Percentiles rank a stretch among this genome's conserved stretches.
Conservation (phyloP, 2,797 vertebrate genomes). For the Hypotaenidia okinawae region DNA sequence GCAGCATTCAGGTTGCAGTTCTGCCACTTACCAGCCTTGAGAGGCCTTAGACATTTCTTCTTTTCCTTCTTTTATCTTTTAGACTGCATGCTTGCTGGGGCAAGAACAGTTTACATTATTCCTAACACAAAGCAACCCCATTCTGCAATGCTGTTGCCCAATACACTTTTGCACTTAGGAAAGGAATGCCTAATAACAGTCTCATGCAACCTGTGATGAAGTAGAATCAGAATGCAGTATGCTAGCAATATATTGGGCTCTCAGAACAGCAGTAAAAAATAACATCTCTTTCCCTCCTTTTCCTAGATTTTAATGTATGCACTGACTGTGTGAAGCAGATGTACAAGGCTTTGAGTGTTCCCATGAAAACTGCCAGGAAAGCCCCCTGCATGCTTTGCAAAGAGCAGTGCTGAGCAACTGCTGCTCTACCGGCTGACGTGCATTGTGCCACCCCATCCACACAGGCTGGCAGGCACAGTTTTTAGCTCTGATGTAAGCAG, state of each 20-base stretch:
- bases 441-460: rapidly evolving
- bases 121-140: background rate
- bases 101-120: background rate
- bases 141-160: background rate
- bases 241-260: background rate
- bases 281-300: background rate
- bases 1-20: background rate
- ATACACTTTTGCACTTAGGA: background rate
- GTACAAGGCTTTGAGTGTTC: background rate
- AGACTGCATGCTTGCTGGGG: background rate
- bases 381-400: rapidly evolving
- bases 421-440: rapidly evolving
- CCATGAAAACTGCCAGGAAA: background rate
- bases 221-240: background rate
- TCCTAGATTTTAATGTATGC: background rate
- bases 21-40: background rate
- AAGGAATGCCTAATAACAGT: background rate
- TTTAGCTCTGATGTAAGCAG: background rate
- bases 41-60: background rate
- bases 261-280: background rate
- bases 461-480: background rate
- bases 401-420: background rate
- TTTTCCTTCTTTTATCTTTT: background rate
- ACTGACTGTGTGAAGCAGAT: background rate
- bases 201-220: background rate